Base-by-base conservation (phyloP, 1,140 invertebrate genomes). In the Sipha flava region DNA sequence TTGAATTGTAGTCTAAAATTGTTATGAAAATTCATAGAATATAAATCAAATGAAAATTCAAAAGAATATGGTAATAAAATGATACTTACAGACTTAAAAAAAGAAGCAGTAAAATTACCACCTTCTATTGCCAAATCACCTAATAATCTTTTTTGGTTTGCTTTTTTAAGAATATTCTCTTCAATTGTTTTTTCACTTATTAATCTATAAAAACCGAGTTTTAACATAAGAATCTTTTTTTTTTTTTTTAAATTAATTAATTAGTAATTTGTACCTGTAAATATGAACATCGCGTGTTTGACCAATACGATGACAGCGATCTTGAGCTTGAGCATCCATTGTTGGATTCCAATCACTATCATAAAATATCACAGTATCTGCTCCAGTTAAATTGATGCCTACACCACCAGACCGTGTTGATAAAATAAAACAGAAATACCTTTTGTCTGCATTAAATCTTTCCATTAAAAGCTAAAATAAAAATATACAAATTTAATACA, bases 271-370 rank as follows among this genome's bases (percentile, higher is more conserved):
- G 2, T 34, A 81, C 81, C 79, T 80, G 43, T 81, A 99, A 85
- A 99, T 99, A 87, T 99, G 96, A 68, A 99, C 98, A 90, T 99
- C 98, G 83, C 97, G 89, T 0, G 98, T 99, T 88, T 99, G 98
- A 1, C 98, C 98, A 84, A 99, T 99, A 82, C 98, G 90, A 88
- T 99, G 97, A 87, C 97, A 98, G 82, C 97, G 89, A 87, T 99
- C 98, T 87, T 99, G 97, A 77, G 98, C 97, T 87, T 97, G 98
- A 59, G 97, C 97, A 90, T 99, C 97, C 97, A 99, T 99, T 0
- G 97, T 99, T 57, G 98, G 97, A 90, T 99, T 99, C 98, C 98
- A 99, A 87, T 99, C 98, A 81, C 95, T 98, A 87, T 99, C 98
- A 87, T 99, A 99, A 88, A 99, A 99, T 85, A 99, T 94, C 57